Evolutionary conservation across 2,888 invertebrate genomes (phyloP).

Genomic region (Cerceris rybyensis): DNA sequence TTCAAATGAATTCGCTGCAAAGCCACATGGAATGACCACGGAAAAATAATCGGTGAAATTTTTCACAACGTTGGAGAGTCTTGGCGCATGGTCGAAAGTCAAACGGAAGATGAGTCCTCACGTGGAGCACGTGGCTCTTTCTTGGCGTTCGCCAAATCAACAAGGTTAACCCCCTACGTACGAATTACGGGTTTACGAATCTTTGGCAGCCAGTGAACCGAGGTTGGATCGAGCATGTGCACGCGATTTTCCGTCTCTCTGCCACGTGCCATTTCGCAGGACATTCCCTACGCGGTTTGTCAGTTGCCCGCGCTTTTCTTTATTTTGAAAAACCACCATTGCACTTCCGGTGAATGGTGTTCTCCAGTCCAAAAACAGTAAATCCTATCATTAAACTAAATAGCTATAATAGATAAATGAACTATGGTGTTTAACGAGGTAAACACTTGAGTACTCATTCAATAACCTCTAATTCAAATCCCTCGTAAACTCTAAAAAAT

Average conservation of each 20-base stretch:
- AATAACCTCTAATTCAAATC: too few species aligned
- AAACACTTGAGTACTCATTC: too few species aligned
- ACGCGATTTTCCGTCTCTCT: slow-evolving; percentile 58
- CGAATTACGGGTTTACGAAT: slow-evolving; percentile 72
- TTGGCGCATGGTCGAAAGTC: slow-evolving; percentile 40
- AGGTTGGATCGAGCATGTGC: slow-evolving; percentile 70
- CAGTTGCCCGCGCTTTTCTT: not conserved
- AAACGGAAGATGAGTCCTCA: slow-evolving; percentile 33
- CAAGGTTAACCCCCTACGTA: slow-evolving; percentile 69
- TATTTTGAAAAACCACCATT: not conserved
- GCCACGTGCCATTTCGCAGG: slow-evolving; percentile 61
- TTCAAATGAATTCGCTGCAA: not conserved
- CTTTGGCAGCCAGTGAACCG: slow-evolving; percentile 72
- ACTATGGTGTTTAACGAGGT: too few species aligned
- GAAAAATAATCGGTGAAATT: slow-evolving; percentile 13
- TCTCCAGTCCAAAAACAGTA: too few species aligned
- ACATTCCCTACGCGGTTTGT: not conserved
- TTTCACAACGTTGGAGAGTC: not conserved
- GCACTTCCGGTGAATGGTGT: too few species aligned
- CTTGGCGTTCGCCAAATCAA: slow-evolving; percentile 75
- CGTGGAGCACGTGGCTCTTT: slow-evolving; percentile 64
- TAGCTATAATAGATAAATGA: too few species aligned
- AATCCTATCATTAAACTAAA: too few species aligned
- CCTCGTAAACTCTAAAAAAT: too few species aligned
- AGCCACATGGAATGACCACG: not conserved